Evolutionary conservation across 2,888 invertebrate genomes (phyloP).

Genomic region (Oligia latruncula): DNA sequence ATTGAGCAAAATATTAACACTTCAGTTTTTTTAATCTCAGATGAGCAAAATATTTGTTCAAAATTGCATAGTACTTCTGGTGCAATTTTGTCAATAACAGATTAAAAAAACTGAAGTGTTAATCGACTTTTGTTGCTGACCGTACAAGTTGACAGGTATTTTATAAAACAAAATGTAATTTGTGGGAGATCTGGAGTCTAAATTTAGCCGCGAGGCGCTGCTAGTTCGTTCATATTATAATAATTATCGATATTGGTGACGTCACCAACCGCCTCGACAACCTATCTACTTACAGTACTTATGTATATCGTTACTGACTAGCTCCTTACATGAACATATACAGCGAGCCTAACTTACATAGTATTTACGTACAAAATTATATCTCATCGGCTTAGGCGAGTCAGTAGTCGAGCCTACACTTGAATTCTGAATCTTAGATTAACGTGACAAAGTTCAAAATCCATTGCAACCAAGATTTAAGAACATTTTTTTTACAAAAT

Average conservation of each 20-base stretch:
- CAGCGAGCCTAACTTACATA: conserved; percentile 37
- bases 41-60: too few species aligned
- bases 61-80: too few species aligned
- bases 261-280: background rate
- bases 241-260: conserved; percentile 16
- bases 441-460: background rate
- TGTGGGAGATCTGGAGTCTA: too few species aligned
- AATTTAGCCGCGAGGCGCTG: too few species aligned
- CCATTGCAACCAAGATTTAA: background rate
- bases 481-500: background rate
- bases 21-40: too few species aligned
- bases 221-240: background rate
- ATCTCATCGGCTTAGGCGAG: conserved; percentile 38
- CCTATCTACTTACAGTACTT: conserved; percentile 47
- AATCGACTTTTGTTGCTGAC: too few species aligned
- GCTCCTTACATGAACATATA: conserved; percentile 68
- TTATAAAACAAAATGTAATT: too few species aligned
- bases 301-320: conserved; percentile 68
- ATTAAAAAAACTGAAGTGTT: too few species aligned
- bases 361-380: conserved; percentile 35
- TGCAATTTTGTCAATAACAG: too few species aligned
- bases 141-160: too few species aligned
- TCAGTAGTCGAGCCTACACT: conserved; percentile 4
- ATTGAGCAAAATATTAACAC: too few species aligned
- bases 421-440: conserved; percentile 4